A percentile compares a stretch with the other conserved stretches of the same genome.
Evolutionary conservation across 2,113 vertebrate species (phyloP).

Genomic region (Herpailurus yagouaroundi): DNA sequence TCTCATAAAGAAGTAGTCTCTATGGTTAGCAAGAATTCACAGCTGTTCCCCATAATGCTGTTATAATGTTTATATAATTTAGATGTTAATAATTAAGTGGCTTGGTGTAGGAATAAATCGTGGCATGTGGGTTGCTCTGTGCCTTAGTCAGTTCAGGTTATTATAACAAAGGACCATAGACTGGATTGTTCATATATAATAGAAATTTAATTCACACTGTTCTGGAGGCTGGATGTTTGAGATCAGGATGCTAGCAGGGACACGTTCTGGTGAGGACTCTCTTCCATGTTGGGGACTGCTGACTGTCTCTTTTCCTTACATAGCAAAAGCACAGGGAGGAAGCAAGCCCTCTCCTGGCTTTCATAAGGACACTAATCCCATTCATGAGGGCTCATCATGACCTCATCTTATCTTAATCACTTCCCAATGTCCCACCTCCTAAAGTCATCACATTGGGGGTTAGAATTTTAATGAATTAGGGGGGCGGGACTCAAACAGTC

Average conservation of each 20-base stretch:
- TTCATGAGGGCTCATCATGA: background rate
- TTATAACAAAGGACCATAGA: background rate
- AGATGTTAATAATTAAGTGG: background rate
- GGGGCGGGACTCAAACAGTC: background rate
- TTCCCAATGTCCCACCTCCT: background rate
- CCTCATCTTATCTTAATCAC: background rate
- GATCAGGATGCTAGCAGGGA: background rate
- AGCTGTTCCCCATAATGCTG: background rate
- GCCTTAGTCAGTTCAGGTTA: background rate
- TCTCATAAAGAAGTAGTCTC: background rate
- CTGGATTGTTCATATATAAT: background rate
- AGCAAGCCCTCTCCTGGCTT: background rate
- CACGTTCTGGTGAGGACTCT: background rate
- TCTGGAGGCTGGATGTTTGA: background rate
- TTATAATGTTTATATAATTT: background rate
- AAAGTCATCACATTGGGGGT: background rate
- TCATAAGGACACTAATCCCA: background rate
- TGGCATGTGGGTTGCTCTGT: background rate
- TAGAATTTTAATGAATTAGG: background rate
- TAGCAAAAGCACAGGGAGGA: background rate
- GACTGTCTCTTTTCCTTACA: background rate
- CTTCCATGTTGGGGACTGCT: background rate
- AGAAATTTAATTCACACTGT: background rate
- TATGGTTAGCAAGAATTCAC: background rate
- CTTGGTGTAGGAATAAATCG: background rate